Conservation (phyloP, 1,140 invertebrate genomes). For the Musca vetustissima region DNA sequence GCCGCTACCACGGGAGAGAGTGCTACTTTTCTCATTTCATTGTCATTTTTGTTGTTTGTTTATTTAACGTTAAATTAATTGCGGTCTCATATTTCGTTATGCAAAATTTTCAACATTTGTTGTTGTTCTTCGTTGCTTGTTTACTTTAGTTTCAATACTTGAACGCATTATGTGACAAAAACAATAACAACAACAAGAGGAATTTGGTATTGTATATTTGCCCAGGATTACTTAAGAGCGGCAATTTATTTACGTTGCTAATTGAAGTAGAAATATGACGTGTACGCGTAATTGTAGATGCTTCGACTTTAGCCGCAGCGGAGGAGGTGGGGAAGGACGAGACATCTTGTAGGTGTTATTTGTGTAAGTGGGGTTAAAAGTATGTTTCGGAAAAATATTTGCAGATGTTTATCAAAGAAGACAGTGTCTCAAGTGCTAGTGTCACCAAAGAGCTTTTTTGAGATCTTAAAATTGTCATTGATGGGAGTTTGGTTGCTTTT, state of each 20-base stretch:
- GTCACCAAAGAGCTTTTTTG: background rate
- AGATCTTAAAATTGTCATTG: background rate
- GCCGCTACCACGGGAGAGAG: background rate
- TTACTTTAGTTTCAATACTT: constrained; percentile 8
- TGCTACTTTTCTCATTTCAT: background rate
- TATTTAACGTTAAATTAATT: constrained; percentile 34
- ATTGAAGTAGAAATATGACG: constrained; percentile 26
- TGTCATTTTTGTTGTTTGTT: constrained; percentile 28
- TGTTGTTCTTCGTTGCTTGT: background rate
- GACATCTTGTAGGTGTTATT: no score
- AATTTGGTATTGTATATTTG: constrained; percentile 26
- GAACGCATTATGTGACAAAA: background rate
- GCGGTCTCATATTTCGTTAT: constrained; percentile 29
- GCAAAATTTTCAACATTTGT: constrained; percentile 21
- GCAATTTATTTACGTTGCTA: constrained; percentile 33
- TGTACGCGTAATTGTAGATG: background rate
- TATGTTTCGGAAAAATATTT: no score
- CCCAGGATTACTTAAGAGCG: constrained; percentile 28
- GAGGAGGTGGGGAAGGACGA: no score
- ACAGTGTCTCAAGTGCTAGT: constrained; percentile 8
- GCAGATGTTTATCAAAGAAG: no score
- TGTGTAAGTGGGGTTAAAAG: no score
- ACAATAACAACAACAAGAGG: background rate
- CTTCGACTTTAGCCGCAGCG: no score
- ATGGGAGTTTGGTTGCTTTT: background rate